phyloP scores from a whole-genome alignment of 2,888 invertebrate species.

The Leucophenga montana region DNA sequence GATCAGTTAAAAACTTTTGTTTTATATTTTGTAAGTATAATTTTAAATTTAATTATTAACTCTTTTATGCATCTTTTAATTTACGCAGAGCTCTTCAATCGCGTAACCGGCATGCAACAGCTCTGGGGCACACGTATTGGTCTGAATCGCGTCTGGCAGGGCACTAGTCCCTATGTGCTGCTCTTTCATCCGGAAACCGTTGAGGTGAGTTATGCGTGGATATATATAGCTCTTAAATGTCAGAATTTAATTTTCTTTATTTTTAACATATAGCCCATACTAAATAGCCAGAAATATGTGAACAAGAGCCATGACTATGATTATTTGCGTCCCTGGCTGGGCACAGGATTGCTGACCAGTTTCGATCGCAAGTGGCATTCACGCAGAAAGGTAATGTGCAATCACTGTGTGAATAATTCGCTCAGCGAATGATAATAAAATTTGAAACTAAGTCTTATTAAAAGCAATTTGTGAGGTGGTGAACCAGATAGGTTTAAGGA shows the following conservation, averaged over 20 bases:
- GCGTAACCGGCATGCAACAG: slow-evolving; percentile 74
- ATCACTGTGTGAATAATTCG: too few species aligned
- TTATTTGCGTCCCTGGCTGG: slow-evolving; percentile 77
- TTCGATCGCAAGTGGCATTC: slow-evolving; percentile 77
- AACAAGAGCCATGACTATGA: slow-evolving; percentile 77
- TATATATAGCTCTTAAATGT: slow-evolving; percentile 7
- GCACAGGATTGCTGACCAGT: slow-evolving; percentile 76
- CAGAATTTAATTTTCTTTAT: not conserved
- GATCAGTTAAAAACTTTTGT: not conserved
- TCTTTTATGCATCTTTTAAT: too few species aligned
- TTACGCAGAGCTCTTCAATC: slow-evolving; percentile 74
- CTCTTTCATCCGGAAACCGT: slow-evolving; percentile 75
- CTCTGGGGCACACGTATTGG: slow-evolving; percentile 75
- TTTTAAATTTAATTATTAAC: not conserved
- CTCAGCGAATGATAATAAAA: too few species aligned
- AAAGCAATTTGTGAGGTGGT: too few species aligned
- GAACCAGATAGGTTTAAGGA: too few species aligned
- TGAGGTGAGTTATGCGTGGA: slow-evolving; percentile 68
- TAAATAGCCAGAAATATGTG: slow-evolving; percentile 76
- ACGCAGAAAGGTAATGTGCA: slow-evolving; percentile 75
- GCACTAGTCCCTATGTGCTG: slow-evolving; percentile 74
- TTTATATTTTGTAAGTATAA: not conserved
- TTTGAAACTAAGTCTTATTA: too few species aligned
- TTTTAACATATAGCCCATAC: slow-evolving; percentile 72
- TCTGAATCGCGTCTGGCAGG: slow-evolving; percentile 75